Conservation (phyloP, 2,113 vertebrate species). For the Apistogramma diplotaenia region DNA sequence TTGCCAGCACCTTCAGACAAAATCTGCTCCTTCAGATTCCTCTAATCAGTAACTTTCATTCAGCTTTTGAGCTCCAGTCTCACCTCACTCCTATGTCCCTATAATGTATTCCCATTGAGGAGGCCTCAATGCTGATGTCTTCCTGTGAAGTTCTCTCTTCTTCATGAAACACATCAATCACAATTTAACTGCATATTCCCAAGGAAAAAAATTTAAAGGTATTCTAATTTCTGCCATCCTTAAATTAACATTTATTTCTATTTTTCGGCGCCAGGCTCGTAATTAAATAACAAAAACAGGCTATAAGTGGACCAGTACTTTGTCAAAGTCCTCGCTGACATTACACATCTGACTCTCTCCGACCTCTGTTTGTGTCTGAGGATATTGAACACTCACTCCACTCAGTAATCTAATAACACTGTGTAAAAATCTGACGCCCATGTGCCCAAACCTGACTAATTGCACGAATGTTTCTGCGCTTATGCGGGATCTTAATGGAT, state of each 20-base stretch:
- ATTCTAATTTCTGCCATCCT: not conserved
- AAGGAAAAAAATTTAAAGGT: not conserved
- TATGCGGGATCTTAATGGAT: constrained; percentile 11
- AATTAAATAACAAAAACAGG: not conserved
- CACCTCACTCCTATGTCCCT: not conserved
- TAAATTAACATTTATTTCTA: not conserved
- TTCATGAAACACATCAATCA: not conserved
- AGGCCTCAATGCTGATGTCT: not conserved
- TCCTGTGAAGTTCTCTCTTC: not conserved
- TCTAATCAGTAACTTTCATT: not conserved
- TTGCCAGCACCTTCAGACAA: not conserved
- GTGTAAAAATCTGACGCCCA: not conserved
- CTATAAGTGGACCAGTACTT: not conserved
- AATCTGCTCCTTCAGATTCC: not conserved
- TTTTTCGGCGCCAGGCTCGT: not conserved
- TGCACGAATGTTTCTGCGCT: constrained; percentile 25
- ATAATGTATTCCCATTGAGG: not conserved
- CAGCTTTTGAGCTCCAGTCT: not conserved
- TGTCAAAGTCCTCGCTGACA: constrained; percentile 1
- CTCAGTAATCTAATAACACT: constrained; percentile 44
- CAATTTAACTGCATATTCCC: not conserved
- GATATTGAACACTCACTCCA: constrained; percentile 10
- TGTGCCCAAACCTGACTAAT: constrained; percentile 37
- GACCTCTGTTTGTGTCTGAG: constrained; percentile 40
- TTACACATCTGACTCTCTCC: not conserved